phyloP scores from a whole-genome alignment of 2,888 invertebrate species.

The Dusona sp. region DNA sequence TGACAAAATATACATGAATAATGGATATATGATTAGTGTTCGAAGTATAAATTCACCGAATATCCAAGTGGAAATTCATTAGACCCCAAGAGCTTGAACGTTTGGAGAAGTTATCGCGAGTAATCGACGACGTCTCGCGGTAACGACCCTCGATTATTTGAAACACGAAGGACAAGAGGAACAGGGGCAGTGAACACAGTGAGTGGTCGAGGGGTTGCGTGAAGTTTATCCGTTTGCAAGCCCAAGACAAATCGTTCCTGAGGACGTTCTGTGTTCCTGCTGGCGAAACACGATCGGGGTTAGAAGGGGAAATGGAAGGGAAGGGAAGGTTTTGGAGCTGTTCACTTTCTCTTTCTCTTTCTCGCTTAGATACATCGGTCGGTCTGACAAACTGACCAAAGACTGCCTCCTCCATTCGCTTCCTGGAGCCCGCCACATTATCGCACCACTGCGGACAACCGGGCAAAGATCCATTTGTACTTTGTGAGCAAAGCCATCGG shows the following conservation, averaged over 20 bases:
- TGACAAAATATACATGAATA: not conserved
- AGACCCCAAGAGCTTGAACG: conserved; percentile 51
- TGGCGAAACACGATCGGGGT: conserved; percentile 40
- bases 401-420: conserved; percentile 78
- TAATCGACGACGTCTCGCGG: conserved; percentile 70
- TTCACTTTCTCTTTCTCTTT: conserved; percentile 20
- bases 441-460: conserved; percentile 82
- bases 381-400: conserved; percentile 82
- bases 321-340: conserved; percentile 5
- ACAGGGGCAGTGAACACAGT: conserved; percentile 31
- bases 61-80: conserved; percentile 65
- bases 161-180: conserved; percentile 64
- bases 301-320: conserved; percentile 2
- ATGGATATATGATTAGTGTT: not conserved
- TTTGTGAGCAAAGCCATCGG: conserved; percentile 69
- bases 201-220: conserved; percentile 71
- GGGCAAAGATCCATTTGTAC: conserved; percentile 79
- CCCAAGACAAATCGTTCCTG: conserved; percentile 79
- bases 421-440: conserved; percentile 79
- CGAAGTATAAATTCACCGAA: conserved; percentile 23
- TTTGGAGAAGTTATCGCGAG: conserved; percentile 65
- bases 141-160: conserved; percentile 70
- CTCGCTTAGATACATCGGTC: conserved; percentile 77
- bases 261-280: conserved; percentile 51
- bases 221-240: conserved; percentile 80